Evolutionary conservation across 2,888 invertebrate species (phyloP).

Genomic region (Trissoscelio sp.): DNA sequence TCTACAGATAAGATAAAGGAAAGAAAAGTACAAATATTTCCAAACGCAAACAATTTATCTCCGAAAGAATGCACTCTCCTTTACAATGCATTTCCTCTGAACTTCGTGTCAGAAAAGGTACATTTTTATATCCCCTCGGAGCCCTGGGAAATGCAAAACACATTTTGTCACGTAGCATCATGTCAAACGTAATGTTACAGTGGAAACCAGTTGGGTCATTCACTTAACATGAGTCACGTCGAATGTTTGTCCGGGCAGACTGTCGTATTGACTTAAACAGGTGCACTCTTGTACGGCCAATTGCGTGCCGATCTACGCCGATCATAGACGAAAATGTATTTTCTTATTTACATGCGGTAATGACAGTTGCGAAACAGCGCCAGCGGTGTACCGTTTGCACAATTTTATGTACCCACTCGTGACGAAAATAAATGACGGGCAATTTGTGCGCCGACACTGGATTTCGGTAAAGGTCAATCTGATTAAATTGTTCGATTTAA

Average conservation of each 20-base stretch:
- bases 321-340: slow-evolving; percentile 5
- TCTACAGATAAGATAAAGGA: no score
- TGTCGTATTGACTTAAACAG: slow-evolving; percentile 20
- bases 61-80: no score
- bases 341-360: neutral
- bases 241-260: slow-evolving; percentile 3
- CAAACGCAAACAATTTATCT: no score
- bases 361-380: neutral
- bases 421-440: neutral
- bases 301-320: slow-evolving; percentile 7
- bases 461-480: slow-evolving; percentile 6
- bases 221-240: slow-evolving; percentile 39
- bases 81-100: no score
- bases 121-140: neutral
- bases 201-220: slow-evolving; percentile 46
- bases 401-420: neutral
- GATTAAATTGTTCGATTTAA: neutral
- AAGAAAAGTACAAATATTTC: neutral
- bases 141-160: slow-evolving; percentile 39
- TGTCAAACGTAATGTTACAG: slow-evolving; percentile 37
- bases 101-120: neutral
- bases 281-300: slow-evolving; percentile 27
- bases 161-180: slow-evolving; percentile 35
- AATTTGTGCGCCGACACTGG: neutral
- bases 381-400: neutral